A percentile compares a stretch with the other conserved stretches of the same genome.
Evolutionary conservation across 2,797 vertebrate genomes (phyloP).

Genomic region (Tarsius wallacei): DNA sequence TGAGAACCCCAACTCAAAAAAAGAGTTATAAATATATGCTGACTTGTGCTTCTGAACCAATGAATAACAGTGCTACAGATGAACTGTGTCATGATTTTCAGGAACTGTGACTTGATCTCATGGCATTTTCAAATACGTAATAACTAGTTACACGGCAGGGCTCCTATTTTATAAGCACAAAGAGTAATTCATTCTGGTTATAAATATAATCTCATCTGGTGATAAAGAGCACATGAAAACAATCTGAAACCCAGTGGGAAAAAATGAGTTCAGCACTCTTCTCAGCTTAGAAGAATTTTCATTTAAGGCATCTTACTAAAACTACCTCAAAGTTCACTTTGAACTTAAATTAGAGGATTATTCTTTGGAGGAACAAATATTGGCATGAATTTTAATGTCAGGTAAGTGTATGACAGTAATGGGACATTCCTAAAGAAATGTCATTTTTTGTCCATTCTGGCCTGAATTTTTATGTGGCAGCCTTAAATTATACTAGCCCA

Average conservation of each 20-base stretch:
- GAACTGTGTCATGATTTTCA: neutral
- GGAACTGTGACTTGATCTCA: neutral
- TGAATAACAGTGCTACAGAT: neutral
- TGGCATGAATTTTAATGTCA: constrained; percentile 38
- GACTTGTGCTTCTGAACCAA: constrained; percentile 11
- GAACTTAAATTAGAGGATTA: constrained; percentile 59
- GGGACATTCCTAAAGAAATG: constrained; percentile 3
- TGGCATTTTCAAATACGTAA: constrained; percentile 1
- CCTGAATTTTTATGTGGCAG: neutral
- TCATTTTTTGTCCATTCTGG: constrained; percentile 5
- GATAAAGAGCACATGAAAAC: neutral
- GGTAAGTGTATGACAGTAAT: neutral
- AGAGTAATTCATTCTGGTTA: constrained; percentile 51
- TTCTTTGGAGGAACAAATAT: constrained; percentile 8
- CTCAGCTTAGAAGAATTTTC: constrained; percentile 42
- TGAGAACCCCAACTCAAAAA: neutral
- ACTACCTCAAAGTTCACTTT: neutral
- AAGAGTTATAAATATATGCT: neutral
- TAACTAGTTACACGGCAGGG: neutral
- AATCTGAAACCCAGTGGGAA: neutral
- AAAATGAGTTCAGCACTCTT: neutral
- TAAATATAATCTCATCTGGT: constrained; percentile 9
- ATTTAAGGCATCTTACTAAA: constrained; percentile 48
- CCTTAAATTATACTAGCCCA: neutral
- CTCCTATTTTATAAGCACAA: constrained; percentile 40